These are phyloP conservation scores for Sebastes itinus DNA, from an alignment of 2,797 vertebrate genomes.

Conservation along the genomic window DNA sequence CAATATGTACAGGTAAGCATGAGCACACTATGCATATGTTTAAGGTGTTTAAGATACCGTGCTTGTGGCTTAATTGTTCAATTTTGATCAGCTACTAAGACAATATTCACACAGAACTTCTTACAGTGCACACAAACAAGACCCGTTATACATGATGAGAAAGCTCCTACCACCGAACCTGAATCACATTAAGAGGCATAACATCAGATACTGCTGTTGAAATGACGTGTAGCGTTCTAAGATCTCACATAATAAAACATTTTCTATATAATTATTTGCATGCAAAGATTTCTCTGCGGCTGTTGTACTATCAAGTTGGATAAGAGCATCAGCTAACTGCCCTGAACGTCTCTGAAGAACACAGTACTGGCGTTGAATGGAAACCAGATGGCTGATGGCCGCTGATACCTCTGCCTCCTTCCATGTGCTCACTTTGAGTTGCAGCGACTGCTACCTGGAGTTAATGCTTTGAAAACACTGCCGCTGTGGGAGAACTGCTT, in stretches of 20 bases:
- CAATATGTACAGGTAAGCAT: constrained; percentile 77
- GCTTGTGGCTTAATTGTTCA: too few relatives aligned
- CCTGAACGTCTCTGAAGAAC: background rate
- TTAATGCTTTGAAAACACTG: background rate
- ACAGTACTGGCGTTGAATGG: constrained; percentile 4
- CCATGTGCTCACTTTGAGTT: background rate
- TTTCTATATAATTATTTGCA: background rate
- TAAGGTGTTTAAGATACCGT: too few relatives aligned
- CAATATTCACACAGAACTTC: background rate
- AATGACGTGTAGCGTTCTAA: background rate
- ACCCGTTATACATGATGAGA: background rate
- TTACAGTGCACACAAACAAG: background rate
- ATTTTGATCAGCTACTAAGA: too few relatives aligned
- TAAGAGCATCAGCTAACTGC: background rate
- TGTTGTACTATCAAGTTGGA: background rate
- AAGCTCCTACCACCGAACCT: background rate
- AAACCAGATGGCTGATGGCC: constrained; percentile 54
- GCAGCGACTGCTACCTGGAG: background rate
- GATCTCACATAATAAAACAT: background rate
- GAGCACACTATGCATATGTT: too few relatives aligned
- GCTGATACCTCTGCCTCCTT: background rate
- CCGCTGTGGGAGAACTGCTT: background rate
- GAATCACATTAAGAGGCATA: constrained; percentile 19
- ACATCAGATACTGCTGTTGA: constrained; percentile 20
- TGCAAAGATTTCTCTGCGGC: background rate